phyloP scores from a whole-genome alignment of 2,888 invertebrate species.

The Dione juno region DNA sequence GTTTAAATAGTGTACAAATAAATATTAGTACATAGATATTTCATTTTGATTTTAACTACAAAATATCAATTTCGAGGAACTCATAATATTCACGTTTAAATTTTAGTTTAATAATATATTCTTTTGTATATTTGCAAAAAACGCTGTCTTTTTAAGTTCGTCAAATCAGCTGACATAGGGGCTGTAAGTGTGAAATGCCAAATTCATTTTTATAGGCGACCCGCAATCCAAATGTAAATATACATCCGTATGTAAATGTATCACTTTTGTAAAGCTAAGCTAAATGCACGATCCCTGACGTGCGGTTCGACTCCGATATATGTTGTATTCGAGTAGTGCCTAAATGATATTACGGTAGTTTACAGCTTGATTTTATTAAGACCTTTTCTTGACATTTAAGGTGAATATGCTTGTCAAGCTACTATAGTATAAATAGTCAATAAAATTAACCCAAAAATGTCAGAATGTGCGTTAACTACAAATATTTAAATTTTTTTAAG shows the following conservation, averaged over 20 bases:
- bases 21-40: no score
- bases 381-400: not conserved
- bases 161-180: not conserved
- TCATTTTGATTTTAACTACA: no score
- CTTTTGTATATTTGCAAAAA: no score
- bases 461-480: no score
- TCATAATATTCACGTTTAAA: no score
- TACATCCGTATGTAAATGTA: not conserved
- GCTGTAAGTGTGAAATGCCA: constrained; percentile 30
- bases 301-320: not conserved
- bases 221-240: constrained; percentile 27
- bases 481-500: no score
- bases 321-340: not conserved
- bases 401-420: no score
- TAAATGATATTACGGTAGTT: not conserved
- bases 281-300: not conserved
- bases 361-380: not conserved
- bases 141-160: not conserved
- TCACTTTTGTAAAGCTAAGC: constrained; percentile 2
- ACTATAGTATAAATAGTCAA: no score
- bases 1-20: no score
- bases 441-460: no score
- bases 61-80: no score
- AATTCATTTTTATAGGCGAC: constrained; percentile 45
- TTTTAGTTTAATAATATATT: no score